These are phyloP conservation scores for Rhodinocichla rosea DNA, from an alignment of 2,113 vertebrate genomes.

Conservation along the genomic window DNA sequence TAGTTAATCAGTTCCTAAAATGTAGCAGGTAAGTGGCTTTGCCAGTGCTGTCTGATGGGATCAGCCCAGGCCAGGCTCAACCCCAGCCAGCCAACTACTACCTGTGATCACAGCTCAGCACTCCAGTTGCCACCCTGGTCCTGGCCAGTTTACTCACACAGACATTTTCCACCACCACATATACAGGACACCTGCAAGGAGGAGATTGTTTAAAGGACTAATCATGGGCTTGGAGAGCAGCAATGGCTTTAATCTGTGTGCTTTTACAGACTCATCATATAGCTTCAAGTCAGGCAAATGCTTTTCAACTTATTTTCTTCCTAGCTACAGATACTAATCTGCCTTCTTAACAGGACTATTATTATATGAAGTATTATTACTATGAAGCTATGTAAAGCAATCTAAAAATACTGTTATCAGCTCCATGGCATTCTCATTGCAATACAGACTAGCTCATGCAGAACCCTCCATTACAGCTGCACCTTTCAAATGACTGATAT, in stretches of 20 bases:
- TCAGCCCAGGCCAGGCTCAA: background rate
- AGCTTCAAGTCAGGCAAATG: background rate
- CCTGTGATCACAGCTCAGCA: background rate
- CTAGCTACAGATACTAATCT: background rate
- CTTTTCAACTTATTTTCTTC: background rate
- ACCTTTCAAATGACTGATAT: background rate
- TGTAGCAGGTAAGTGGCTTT: background rate
- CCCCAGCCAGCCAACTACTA: background rate
- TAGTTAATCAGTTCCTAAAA: background rate
- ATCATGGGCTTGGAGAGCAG: background rate
- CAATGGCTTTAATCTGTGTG: background rate
- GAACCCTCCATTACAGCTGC: background rate
- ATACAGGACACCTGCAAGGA: background rate
- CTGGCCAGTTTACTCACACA: background rate
- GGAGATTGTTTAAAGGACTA: background rate
- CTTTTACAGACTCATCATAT: background rate
- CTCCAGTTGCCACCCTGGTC: fast-evolving
- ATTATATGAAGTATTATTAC: slow-evolving; percentile 11
- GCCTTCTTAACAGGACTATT: background rate
- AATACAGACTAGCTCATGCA: background rate
- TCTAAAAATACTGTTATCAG: background rate
- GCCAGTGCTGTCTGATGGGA: fast-evolving
- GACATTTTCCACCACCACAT: background rate
- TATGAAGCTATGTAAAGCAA: background rate
- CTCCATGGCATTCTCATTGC: background rate